These are phyloP conservation scores for Solenopsis invicta DNA, from an alignment of 1,140 invertebrate species.

Conservation along the genomic window DNA sequence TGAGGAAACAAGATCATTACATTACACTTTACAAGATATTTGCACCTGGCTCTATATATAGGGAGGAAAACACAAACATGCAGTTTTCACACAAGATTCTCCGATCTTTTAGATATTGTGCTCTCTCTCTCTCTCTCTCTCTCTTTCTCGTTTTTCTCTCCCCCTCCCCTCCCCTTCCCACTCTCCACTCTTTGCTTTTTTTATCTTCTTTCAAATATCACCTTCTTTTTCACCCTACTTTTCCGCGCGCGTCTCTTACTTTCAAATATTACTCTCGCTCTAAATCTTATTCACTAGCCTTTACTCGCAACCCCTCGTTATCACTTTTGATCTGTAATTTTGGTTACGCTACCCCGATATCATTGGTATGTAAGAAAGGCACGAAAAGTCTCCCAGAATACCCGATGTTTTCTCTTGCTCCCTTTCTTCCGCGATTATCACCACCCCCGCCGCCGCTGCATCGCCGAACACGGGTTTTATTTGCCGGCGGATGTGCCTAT, in stretches of 20 bases:
- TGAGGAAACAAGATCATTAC: conserved; percentile 21
- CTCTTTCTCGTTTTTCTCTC: not conserved
- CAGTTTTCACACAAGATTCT: conserved; percentile 2
- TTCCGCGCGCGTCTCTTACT: not conserved
- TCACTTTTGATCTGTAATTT: not conserved
- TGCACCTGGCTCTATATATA: conserved; percentile 15
- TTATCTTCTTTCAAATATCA: conserved; percentile 1
- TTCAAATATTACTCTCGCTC: conserved; percentile 33
- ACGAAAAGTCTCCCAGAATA: not conserved
- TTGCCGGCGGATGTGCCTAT: conserved; percentile 31
- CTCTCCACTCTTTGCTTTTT: not conserved
- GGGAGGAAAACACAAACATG: conserved; percentile 10
- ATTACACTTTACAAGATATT: conserved; percentile 20
- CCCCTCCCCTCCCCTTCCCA: too few relatives aligned
- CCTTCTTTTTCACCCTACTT: not conserved
- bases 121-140: not conserved
- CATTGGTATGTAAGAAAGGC: not conserved
- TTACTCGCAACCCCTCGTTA: not conserved
- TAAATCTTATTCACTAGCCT: conserved; percentile 19
- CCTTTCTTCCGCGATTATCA: conserved; percentile 44
- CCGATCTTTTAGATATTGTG: conserved; percentile 14
- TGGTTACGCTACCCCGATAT: not conserved
- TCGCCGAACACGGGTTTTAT: conserved; percentile 42
- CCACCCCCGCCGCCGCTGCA: not conserved
- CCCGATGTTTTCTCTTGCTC: not conserved